phyloP scores from a whole-genome alignment of 2,888 invertebrate genomes.

The Odontocerum albicorne region DNA sequence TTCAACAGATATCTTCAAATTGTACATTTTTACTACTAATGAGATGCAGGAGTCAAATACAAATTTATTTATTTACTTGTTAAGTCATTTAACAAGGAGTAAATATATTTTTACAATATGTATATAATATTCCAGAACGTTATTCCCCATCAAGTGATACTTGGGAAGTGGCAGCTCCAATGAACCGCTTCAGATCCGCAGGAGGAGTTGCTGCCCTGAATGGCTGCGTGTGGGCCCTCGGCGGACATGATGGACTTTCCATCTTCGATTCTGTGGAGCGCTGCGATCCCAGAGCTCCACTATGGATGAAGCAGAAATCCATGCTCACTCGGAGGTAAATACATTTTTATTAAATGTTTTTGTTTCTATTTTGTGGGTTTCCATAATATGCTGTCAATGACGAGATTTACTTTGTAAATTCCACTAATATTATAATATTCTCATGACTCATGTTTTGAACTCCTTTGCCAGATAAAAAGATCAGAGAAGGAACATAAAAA shows the following conservation, averaged over 20 bases:
- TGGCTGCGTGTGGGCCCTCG: slow-evolving; percentile 78
- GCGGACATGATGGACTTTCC: slow-evolving; percentile 86
- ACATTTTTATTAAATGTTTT: no score
- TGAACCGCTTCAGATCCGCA: slow-evolving; percentile 73
- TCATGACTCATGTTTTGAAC: no score
- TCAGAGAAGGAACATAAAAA: no score
- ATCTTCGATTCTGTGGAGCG: slow-evolving; percentile 86
- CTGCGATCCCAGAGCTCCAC: slow-evolving; percentile 72
- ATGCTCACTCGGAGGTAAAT: slow-evolving; percentile 72
- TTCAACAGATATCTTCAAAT: no score
- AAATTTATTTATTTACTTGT: slow-evolving; percentile 6
- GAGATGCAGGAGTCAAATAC: not conserved
- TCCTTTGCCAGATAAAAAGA: no score
- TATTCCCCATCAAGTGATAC: slow-evolving; percentile 73
- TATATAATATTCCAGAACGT: slow-evolving; percentile 59
- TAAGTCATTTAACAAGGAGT: no score
- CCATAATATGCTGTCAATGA: no score
- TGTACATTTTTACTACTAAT: not conserved
- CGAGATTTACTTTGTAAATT: no score
- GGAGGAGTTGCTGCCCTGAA: slow-evolving; percentile 68
- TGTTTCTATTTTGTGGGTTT: no score
- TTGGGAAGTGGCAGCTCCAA: slow-evolving; percentile 73
- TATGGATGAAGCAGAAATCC: slow-evolving; percentile 73
- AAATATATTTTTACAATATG: no score
- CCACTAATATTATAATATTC: no score